A percentile compares a stretch with the other conserved stretches of the same genome.
These are phyloP conservation scores for Uria lomvia DNA, from an alignment of 2,113 vertebrate genomes.

Conservation along the genomic window DNA sequence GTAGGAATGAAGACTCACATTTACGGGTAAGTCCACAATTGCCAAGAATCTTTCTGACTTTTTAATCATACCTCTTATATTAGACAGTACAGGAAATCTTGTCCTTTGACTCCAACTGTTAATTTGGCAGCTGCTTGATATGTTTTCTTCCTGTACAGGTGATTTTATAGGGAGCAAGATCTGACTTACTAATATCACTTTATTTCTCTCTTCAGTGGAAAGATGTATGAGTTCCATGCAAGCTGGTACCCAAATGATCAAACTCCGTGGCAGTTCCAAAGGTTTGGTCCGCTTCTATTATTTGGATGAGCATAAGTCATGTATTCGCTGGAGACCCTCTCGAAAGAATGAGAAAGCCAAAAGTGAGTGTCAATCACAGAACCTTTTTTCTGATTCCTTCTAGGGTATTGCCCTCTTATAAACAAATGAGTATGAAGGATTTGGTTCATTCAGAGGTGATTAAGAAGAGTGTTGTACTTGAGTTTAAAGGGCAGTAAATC, in stretches of 20 bases:
- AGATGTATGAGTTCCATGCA: constrained; percentile 97
- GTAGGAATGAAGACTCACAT: neutral
- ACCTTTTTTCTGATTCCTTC: neutral
- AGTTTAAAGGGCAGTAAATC: neutral
- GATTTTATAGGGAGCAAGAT: neutral
- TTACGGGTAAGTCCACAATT: neutral
- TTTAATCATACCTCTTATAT: neutral
- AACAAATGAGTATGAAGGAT: accelerated
- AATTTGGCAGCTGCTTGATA: too few relatives aligned
- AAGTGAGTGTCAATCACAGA: constrained; percentile 80
- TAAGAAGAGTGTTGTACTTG: neutral
- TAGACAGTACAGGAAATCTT: neutral
- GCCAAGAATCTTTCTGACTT: neutral
- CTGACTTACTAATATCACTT: neutral
- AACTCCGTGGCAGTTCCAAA: constrained; percentile 91
- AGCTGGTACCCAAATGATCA: constrained; percentile 94
- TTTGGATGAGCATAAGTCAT: constrained; percentile 94
- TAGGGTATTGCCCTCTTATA: neutral
- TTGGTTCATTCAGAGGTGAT: neutral
- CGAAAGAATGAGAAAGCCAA: constrained; percentile 98
- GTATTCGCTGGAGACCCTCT: constrained; percentile 95
- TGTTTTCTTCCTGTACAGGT: neutral
- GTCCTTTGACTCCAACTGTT: neutral
- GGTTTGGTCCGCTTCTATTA: constrained; percentile 92
- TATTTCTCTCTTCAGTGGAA: constrained; percentile 83